A percentile compares a stretch with the other conserved stretches of the same genome.
Evolutionary conservation across 53 echinoderm and acorn worm genomes (phyloP).

Genomic region (Patiria pectinifera): DNA sequence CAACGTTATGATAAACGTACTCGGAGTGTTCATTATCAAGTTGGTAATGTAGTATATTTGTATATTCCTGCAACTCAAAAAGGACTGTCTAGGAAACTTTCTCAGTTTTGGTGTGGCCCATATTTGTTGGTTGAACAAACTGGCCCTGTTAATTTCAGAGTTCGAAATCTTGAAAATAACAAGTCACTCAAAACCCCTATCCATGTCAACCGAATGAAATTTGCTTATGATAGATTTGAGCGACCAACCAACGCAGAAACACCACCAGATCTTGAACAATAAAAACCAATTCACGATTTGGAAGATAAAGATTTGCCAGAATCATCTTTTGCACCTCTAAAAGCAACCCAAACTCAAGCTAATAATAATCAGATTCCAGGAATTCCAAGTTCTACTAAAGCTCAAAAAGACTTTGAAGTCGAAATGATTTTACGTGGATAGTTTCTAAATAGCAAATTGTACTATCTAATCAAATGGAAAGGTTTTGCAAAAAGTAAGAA

Average conservation of each 20-base stretch:
- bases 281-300: background rate
- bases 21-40: conserved; percentile 3
- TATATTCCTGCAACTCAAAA: background rate
- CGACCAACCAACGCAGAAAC: background rate
- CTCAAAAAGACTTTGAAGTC: background rate
- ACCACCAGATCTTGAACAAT: background rate
- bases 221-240: background rate
- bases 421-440: conserved; percentile 38
- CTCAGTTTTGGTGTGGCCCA: conserved; percentile 5
- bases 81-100: conserved; percentile 14
- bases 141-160: background rate
- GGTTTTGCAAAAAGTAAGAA: background rate
- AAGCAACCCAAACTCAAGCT: background rate
- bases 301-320: background rate
- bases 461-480: conserved; percentile 45
- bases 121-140: conserved; percentile 20
- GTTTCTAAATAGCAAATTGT: conserved; percentile 31
- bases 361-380: background rate
- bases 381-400: too few relatives aligned
- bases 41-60: background rate
- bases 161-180: conserved; percentile 23
- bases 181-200: background rate
- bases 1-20: conserved; percentile 9
- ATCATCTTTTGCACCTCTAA: background rate
- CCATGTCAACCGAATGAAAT: conserved; percentile 31